Conservation (phyloP, 2,797 vertebrate genomes). For the Mormyrus hasselquistii region DNA sequence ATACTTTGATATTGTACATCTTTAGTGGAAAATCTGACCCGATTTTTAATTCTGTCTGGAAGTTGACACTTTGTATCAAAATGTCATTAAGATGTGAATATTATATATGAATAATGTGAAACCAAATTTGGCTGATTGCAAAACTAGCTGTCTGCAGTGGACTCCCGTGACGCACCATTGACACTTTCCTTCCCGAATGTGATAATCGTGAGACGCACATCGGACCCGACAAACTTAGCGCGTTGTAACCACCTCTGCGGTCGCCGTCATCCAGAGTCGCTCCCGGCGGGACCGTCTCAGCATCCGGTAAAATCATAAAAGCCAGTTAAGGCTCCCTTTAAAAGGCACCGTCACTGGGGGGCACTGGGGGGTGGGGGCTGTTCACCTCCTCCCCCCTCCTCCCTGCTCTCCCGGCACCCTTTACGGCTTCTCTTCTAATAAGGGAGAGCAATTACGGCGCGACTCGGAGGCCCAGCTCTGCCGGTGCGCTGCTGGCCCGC, state of each 20-base stretch:
- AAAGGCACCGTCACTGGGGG: too few species aligned
- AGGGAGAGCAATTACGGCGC: conserved; percentile 14
- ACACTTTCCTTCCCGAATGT: neutral
- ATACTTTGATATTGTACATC: neutral
- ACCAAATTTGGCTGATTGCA: neutral
- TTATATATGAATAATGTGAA: neutral
- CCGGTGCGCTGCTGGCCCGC: neutral
- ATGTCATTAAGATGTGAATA: neutral
- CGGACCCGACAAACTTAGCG: neutral
- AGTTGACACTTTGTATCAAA: neutral
- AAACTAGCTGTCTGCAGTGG: neutral
- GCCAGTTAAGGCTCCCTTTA: neutral
- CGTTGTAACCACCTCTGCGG: neutral
- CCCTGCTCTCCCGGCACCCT: neutral
- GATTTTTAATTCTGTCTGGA: neutral
- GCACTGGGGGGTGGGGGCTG: neutral
- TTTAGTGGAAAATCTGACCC: neutral
- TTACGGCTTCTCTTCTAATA: conserved; percentile 12
- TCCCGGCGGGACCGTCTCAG: neutral
- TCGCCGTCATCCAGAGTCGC: neutral
- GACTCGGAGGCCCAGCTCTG: neutral
- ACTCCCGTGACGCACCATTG: neutral
- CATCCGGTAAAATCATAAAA: neutral
- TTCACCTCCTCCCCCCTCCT: neutral
- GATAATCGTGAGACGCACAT: neutral